These are phyloP conservation scores for Syncerus caffer DNA, from an alignment of 2,797 vertebrate species.

Conservation along the genomic window DNA sequence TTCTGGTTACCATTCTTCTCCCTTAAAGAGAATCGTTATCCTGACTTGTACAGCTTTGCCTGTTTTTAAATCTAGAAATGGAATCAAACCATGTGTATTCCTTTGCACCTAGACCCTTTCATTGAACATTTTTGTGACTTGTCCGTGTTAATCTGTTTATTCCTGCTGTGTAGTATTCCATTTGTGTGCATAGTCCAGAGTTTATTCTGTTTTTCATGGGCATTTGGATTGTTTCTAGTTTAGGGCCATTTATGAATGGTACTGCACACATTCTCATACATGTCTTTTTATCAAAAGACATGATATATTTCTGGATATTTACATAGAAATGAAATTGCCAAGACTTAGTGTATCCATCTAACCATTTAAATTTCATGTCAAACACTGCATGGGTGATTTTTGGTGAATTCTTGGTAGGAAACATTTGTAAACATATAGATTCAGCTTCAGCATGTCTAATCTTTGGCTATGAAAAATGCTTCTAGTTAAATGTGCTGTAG, in stretches of 20 bases:
- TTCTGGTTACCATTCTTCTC: not conserved
- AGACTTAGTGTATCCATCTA: not conserved
- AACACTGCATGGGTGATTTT: not conserved
- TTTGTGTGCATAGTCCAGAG: not conserved
- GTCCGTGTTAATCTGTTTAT: not conserved
- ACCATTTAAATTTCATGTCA: not conserved
- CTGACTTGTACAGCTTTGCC: not conserved
- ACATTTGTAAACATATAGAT: not conserved
- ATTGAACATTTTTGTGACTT: not conserved
- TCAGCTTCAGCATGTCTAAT: not conserved
- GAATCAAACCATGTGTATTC: not conserved
- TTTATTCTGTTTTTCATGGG: not conserved
- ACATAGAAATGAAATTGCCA: not conserved
- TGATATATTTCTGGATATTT: constrained; percentile 3
- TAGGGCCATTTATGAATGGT: not conserved
- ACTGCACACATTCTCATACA: constrained; percentile 29
- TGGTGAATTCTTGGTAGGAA: not conserved
- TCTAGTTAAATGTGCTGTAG: not conserved
- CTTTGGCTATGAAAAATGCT: not conserved
- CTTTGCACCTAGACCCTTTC: not conserved
- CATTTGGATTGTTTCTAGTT: constrained; percentile 67
- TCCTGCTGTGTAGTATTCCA: not conserved
- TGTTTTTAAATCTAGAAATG: not conserved
- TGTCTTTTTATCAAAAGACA: not conserved
- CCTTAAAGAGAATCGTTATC: not conserved